Conservation (phyloP, 1,140 invertebrate species). For the Aphelinus certus region DNA sequence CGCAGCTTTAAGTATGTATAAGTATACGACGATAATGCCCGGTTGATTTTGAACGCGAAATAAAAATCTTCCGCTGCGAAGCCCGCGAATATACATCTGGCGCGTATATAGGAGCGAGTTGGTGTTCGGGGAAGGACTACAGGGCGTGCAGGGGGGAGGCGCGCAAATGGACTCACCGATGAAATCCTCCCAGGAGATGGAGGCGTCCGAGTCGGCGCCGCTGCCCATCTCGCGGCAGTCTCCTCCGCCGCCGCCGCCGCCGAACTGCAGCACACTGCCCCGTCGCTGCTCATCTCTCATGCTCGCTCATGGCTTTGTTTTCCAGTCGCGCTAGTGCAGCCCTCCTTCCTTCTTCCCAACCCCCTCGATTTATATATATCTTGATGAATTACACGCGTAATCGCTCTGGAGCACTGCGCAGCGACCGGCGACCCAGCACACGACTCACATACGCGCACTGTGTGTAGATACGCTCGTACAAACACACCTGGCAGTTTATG, state of each 20-base stretch:
- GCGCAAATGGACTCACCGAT: conserved; percentile 59
- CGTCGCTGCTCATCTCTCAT: conserved; percentile 35
- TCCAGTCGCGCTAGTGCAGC: neutral
- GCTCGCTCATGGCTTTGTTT: conserved; percentile 8
- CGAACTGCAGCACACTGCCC: conserved; percentile 1
- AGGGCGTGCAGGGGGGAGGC: neutral
- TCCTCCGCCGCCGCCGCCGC: conserved; percentile 11
- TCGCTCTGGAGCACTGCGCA: no score
- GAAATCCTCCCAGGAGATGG: conserved; percentile 68
- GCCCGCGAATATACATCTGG: neutral
- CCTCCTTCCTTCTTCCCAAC: no score
- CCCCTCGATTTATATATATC: no score
- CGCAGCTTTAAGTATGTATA: no score
- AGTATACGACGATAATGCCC: no score
- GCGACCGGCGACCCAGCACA: no score
- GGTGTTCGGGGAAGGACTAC: no score
- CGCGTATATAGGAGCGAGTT: neutral
- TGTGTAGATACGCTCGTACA: no score
- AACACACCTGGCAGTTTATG: no score
- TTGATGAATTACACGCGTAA: no score
- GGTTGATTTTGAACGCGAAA: no score
- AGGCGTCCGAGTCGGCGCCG: conserved; percentile 63
- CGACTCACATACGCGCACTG: no score
- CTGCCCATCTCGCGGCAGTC: conserved; percentile 33
- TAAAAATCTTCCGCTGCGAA: neutral